A percentile compares a stretch with the other conserved stretches of the same genome.
Conservation (phyloP, 2,113 vertebrate genomes). For the Gobiocypris rarus region DNA sequence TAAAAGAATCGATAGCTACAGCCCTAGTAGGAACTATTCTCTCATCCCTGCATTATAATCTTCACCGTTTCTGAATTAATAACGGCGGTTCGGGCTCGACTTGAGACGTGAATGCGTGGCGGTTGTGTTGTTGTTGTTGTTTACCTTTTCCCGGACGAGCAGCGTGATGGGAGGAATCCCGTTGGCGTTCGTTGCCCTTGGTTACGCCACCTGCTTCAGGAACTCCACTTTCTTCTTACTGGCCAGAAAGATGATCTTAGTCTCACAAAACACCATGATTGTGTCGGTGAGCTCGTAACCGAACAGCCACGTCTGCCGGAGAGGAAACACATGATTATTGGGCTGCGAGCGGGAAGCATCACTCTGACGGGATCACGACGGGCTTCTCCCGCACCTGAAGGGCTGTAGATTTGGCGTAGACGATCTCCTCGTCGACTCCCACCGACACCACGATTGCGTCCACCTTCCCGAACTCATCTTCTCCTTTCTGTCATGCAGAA, state of each 20-base stretch:
- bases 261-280: slow-evolving; percentile 93
- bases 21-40: no score
- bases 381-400: slow-evolving; percentile 78
- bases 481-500: slow-evolving; percentile 79
- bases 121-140: no score
- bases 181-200: slow-evolving; percentile 87
- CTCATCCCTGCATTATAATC: no score
- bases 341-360: no score
- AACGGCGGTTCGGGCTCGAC: no score
- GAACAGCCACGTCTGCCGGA: slow-evolving; percentile 90
- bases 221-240: slow-evolving; percentile 98
- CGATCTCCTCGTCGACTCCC: slow-evolving; percentile 92
- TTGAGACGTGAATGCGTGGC: no score
- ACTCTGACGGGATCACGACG: no score
- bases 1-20: no score
- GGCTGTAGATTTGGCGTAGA: slow-evolving; percentile 94
- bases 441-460: slow-evolving; percentile 92
- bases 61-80: no score
- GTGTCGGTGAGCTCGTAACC: slow-evolving; percentile 93
- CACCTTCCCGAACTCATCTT: slow-evolving; percentile 87
- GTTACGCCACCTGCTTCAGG: slow-evolving; percentile 88
- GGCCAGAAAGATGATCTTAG: slow-evolving; percentile 90
- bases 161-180: slow-evolving; percentile 88
- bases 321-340: background rate
- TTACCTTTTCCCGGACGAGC: slow-evolving; percentile 89